A percentile compares a stretch with the other conserved stretches of the same genome.
phyloP scores from a whole-genome alignment of 1,140 invertebrate genomes.

The Dendroctonus valens region DNA sequence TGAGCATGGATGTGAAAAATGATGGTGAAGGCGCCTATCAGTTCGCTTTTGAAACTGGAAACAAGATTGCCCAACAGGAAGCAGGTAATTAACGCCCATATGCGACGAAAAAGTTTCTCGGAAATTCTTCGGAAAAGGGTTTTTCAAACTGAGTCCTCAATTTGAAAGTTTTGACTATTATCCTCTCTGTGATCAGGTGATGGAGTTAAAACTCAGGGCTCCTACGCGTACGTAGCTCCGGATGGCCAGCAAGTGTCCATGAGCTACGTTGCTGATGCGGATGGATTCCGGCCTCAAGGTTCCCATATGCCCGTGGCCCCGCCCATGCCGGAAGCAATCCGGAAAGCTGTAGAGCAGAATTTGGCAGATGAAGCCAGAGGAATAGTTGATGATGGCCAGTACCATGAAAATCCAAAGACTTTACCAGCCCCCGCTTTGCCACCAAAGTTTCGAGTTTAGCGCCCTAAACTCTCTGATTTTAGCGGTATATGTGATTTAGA shows the following conservation, averaged over 20 bases:
- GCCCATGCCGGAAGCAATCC: conserved; percentile 52
- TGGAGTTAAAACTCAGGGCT: conserved; percentile 58
- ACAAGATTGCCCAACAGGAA: conserved; percentile 41
- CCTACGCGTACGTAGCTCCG: conserved; percentile 57
- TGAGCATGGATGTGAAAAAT: conserved; percentile 28
- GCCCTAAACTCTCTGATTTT: too few relatives aligned
- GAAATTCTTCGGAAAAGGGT: neutral
- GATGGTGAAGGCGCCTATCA: conserved; percentile 29
- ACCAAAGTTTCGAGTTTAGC: conserved; percentile 15
- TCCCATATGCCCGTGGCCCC: conserved; percentile 54
- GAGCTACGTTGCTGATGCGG: conserved; percentile 58
- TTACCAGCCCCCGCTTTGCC: conserved; percentile 20
- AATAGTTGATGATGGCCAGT: conserved; percentile 40
- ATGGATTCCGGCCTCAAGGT: conserved; percentile 56
- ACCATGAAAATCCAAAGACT: conserved; percentile 20
- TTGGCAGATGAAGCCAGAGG: conserved; percentile 40
- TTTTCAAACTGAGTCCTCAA: neutral
- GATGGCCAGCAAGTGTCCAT: conserved; percentile 55
- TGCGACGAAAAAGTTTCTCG: neutral
- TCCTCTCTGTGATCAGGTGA: conserved; percentile 46
- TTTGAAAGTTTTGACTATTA: neutral
- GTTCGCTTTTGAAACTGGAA: conserved; percentile 40
- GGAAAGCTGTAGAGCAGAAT: conserved; percentile 54
- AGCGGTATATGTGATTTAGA: too few relatives aligned
- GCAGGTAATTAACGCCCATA: conserved; percentile 39